These are phyloP conservation scores for Haliclona indistincta DNA, from an alignment of 37 sponge, comb jelly and placozoan species.

Conservation along the genomic window DNA sequence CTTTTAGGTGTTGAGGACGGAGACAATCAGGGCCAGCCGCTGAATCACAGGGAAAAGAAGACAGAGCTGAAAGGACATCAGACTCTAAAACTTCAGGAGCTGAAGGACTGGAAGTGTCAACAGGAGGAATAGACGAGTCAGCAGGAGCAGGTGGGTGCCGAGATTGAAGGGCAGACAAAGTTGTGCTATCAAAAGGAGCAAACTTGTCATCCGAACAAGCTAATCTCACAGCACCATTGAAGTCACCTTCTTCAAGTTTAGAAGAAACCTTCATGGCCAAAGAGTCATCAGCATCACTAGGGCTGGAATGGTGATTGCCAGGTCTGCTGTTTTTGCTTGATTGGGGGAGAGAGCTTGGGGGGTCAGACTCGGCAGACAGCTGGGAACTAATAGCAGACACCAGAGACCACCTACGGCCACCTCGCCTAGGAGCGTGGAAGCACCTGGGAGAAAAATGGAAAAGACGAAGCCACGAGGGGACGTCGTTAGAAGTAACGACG, in stretches of 20 bases:
- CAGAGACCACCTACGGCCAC: constrained; percentile 3
- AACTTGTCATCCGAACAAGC: constrained; percentile 13
- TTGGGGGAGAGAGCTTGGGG: background rate
- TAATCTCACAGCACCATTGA: background rate
- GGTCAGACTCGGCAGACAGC: background rate
- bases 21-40: constrained; percentile 20
- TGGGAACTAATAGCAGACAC: background rate
- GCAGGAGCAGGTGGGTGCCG: constrained; percentile 5
- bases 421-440: background rate
- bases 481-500: background rate
- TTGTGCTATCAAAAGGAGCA: constrained; percentile 5
- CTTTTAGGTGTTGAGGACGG: background rate
- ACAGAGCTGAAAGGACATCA: background rate
- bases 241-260: constrained; percentile 11
- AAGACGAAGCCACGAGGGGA: background rate
- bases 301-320: background rate
- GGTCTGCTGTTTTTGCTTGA: background rate
- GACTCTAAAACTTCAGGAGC: background rate
- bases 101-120: background rate
- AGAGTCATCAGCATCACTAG: background rate
- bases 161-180: background rate
- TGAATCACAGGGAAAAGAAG: background rate
- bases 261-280: no score
- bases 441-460: background rate
- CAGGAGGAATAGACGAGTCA: constrained; percentile 11